Conservation (phyloP, 2,888 invertebrate species). For the Drosophila hamatofila region DNA sequence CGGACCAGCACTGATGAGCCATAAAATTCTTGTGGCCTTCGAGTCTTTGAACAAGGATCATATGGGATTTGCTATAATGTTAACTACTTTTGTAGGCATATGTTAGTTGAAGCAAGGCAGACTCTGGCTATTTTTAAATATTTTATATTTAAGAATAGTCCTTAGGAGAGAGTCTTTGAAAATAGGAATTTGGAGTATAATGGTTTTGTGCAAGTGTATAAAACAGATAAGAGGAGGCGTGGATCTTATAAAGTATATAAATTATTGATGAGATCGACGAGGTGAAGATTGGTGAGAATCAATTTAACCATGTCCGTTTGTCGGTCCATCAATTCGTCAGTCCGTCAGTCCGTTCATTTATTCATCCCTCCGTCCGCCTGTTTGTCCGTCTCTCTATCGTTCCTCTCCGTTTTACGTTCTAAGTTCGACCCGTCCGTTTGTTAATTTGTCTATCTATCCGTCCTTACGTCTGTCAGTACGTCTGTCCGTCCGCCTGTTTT, state of each 20-base stretch:
- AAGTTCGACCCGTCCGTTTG: no score
- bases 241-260: neutral
- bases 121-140: neutral
- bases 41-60: constrained; percentile 49
- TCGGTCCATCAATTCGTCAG: neutral
- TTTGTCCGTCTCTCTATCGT: neutral
- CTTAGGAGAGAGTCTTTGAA: no score
- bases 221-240: neutral
- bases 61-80: constrained; percentile 31
- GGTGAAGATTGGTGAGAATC: neutral
- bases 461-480: no score
- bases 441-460: no score
- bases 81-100: constrained; percentile 15
- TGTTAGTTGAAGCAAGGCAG: neutral
- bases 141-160: neutral
- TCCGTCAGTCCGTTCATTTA: neutral
- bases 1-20: constrained; percentile 53
- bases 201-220: neutral
- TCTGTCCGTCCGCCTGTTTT: no score
- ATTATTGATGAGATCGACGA: neutral
- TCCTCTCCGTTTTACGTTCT: no score
- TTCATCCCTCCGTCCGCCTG: neutral
- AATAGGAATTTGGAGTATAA: no score
- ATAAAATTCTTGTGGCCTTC: constrained; percentile 69
- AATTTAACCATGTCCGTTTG: neutral